A percentile compares a stretch with the other conserved stretches of the same genome.
These are phyloP conservation scores for Cricetomys ansorgei DNA, from an alignment of 2,113 vertebrate species.

Conservation along the genomic window DNA sequence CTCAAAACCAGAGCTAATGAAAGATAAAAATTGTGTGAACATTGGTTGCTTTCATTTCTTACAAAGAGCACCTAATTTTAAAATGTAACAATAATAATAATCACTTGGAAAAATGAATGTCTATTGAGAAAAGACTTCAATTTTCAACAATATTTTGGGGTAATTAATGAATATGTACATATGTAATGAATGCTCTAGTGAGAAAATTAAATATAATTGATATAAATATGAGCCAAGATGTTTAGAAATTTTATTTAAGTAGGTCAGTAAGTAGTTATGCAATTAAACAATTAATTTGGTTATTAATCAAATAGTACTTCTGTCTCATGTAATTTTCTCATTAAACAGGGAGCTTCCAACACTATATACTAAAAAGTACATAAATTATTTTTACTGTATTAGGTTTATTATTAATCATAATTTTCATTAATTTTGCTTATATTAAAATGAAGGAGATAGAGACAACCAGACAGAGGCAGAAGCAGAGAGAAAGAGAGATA, in stretches of 20 bases:
- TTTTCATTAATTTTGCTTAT: background rate
- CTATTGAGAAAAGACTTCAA: background rate
- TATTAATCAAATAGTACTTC: background rate
- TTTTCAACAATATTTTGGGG: background rate
- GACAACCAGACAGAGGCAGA: background rate
- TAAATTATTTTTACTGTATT: background rate
- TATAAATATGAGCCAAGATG: background rate
- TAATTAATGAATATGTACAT: background rate
- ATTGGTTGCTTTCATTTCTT: background rate
- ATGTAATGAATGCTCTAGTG: background rate
- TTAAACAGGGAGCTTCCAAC: background rate
- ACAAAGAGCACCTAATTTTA: background rate
- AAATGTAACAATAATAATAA: background rate
- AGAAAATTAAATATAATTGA: background rate
- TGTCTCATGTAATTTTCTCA: background rate
- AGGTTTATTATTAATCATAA: background rate
- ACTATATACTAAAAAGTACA: background rate
- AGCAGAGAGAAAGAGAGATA: accelerated
- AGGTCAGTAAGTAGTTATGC: background rate
- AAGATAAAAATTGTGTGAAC: background rate
- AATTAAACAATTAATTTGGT: background rate
- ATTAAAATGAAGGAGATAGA: background rate
- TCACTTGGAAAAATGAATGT: background rate
- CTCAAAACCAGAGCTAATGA: conserved; percentile 22
- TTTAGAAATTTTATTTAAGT: background rate